Evolutionary conservation across 2,113 vertebrate species (phyloP), one percentile per base, ranked within the genome.

Genomic region (Natator depressus): DNA sequence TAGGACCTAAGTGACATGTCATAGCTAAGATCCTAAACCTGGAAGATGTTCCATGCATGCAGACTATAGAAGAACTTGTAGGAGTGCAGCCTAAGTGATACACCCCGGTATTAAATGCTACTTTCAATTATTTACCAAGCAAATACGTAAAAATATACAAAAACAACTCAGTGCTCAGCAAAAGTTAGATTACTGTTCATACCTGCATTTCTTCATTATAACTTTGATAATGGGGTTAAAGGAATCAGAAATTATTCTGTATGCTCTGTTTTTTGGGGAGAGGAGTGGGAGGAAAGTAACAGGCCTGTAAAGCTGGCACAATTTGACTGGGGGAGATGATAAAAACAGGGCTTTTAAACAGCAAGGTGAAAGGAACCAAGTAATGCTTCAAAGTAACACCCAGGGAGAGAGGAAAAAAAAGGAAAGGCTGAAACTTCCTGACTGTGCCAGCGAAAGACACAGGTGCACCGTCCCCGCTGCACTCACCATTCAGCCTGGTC

Each of bases 401-500:
- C 5, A 29, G 6, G 62, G 35, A 19, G 62, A 17, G 62, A n/a
- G 62, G 42, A 42, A 16, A 16, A 20, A 27, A 6, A n/a, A 19
- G 35, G 62, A 19, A 9, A 69, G 35, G 62, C 80, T 24, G 81
- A 49, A 92, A 83, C 89, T 2, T n/a, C 78, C 88, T 76, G 82
- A 59, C 88, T 54, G 86, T 3, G 86, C 42, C 82, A 93, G 92
- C 89, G 93, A 89, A 93, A 82, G 88, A 85, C 80, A 88, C 94
- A 75, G 91, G 93, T 91, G 94, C 46, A 51, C 16, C 88, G 78
- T 94, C 94, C 75, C 89, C 27, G 50, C 81, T 54, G 88, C 97
- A 99, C 99, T 96, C 99, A 99, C 99, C 99, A 99, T 99, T 99
- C 99, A 99, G 98, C 97, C 99, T 98, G 87, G 99, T 99, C 98